A percentile compares a stretch with the other conserved stretches of the same genome.
phyloP scores from a whole-genome alignment of 2,113 vertebrate species.

The Ictidomys tridecemlineatus region DNA sequence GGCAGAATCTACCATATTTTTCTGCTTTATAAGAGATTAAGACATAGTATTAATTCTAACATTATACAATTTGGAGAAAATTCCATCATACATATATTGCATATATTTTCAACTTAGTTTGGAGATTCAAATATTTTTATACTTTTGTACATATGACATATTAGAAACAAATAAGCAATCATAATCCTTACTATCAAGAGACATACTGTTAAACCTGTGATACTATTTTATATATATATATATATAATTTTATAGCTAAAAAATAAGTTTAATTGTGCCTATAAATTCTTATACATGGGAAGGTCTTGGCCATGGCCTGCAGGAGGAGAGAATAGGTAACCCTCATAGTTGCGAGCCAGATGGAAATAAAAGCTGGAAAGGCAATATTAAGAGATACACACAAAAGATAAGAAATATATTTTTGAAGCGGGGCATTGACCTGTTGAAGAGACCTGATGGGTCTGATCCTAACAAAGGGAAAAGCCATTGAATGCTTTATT shows the following conservation, averaged over 20 bases:
- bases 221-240: not conserved
- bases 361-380: too few species aligned
- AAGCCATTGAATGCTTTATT: too few species aligned
- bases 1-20: not conserved
- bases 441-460: too few species aligned
- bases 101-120: constrained; percentile 4
- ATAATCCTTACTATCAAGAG: not conserved
- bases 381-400: too few species aligned
- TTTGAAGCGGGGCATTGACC: too few species aligned
- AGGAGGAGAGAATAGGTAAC: too few species aligned
- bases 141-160: not conserved
- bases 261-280: not conserved
- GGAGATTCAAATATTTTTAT: not conserved
- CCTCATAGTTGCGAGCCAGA: too few species aligned
- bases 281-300: not conserved
- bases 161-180: not conserved
- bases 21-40: not conserved
- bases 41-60: not conserved
- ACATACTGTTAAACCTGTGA: not conserved
- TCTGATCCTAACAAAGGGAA: too few species aligned
- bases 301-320: too few species aligned
- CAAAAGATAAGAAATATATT: too few species aligned
- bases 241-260: not conserved
- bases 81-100: not conserved
- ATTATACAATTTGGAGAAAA: not conserved